Evolutionary conservation across 2,113 vertebrate genomes (phyloP), one percentile per base, ranked within the genome.

Genomic region (Steatornis caripensis): DNA sequence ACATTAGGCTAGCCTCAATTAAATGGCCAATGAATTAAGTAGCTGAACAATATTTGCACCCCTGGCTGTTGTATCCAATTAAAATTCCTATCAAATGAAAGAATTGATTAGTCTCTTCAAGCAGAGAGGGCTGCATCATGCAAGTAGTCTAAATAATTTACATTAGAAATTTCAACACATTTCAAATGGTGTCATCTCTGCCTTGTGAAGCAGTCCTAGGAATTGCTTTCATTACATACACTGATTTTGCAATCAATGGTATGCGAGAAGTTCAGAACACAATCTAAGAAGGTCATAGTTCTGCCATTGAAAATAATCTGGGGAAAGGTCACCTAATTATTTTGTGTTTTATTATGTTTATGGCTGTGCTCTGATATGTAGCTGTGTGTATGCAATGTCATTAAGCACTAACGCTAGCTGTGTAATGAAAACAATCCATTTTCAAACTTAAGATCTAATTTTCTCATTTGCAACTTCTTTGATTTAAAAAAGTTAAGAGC

Each of bases 31-130:
- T 96, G 85, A 97, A 96, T 95, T 89, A 96, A 53, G 77, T 71
- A 87, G 83, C 55, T 80, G 88, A 97, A 96, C 53, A 97, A 53
- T 95, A 96, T 97, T 97, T 97, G 87, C 86, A 97, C 86, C 91
- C 93, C 95, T 97, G 96, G 94, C 96, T 97, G 95, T 97, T 98
- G 92, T 87, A 96, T 97, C 97, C 96, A 98, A 97, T 98, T 98
- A 98, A 97, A 98, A 96, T 97, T 97, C 89, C 95, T 95, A 98
- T 97, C 96, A 97, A 97, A 94, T 74, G 64, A 87, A 97, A 97
- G 75, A 95, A 97, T 86, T 98, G 97, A 98, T 98, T 96, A 92
- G 90, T 89, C 62, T 97, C 83, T 97, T 98, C 90, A 97, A 98
- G 95, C 92, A 97, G 90, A 97, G 94, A 96, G 71, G 66, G 85